Conservation (phyloP, 2,797 vertebrate species). For the Semaprochilodus insignis region DNA sequence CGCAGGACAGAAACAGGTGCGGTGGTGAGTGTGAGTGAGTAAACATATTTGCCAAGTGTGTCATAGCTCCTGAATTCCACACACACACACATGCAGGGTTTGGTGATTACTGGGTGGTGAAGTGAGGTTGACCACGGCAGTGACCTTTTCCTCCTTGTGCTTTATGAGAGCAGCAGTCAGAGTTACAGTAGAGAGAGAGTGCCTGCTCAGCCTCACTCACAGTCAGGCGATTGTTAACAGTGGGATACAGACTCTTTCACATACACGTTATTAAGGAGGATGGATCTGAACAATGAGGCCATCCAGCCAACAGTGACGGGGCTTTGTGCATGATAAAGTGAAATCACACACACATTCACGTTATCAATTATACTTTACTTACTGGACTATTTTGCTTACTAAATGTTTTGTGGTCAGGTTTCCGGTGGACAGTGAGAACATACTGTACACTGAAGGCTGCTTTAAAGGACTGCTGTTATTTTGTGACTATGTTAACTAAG, state of each 20-base stretch:
- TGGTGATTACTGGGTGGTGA: slow-evolving; percentile 33
- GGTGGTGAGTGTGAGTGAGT: slow-evolving; percentile 55
- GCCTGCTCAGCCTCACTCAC: slow-evolving; percentile 41
- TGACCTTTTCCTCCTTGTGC: slow-evolving; percentile 45
- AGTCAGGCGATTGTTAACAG: slow-evolving; percentile 3
- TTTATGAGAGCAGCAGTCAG: slow-evolving; percentile 6
- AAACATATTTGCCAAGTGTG: slow-evolving; percentile 65
- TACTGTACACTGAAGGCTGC: not conserved
- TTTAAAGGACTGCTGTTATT: not conserved
- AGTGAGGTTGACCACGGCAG: slow-evolving; percentile 55
- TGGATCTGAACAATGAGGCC: not conserved
- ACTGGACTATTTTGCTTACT: slow-evolving; percentile 3
- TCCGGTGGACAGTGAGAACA: not conserved
- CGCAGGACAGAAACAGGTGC: slow-evolving; percentile 62
- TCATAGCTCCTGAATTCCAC: slow-evolving; percentile 63
- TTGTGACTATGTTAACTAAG: not conserved
- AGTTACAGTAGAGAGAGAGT: slow-evolving; percentile 12
- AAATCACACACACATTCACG: slow-evolving; percentile 11
- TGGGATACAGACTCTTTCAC: not conserved
- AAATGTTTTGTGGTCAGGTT: not conserved
- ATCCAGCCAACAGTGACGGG: not conserved
- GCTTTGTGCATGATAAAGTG: slow-evolving; percentile 17
- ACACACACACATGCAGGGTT: slow-evolving; percentile 31
- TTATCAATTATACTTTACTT: slow-evolving; percentile 14
- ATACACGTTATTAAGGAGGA: slow-evolving; percentile 14